Evolutionary conservation across 1,140 invertebrate genomes (phyloP).

Genomic region (Conus ventricosus): DNA sequence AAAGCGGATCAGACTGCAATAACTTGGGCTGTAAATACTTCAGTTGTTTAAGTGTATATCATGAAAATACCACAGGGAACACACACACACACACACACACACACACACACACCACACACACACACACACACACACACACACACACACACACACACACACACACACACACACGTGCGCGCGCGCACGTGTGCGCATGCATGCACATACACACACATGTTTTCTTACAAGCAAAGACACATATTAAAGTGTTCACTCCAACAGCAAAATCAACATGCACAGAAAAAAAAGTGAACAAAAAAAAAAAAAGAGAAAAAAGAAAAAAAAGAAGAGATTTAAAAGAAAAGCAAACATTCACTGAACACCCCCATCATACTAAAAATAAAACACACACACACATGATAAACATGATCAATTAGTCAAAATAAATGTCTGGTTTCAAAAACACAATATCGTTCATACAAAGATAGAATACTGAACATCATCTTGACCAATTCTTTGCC

Average conservation of each 20-base stretch:
- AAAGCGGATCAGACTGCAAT: too few species aligned
- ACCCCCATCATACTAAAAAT: too few species aligned
- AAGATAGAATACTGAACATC: too few species aligned
- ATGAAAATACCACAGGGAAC: not conserved
- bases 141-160: slow-evolving; percentile 3
- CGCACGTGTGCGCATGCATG: not conserved
- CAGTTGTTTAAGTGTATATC: too few species aligned
- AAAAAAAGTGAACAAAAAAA: not conserved
- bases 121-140: not conserved
- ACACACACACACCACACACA: slow-evolving; percentile 5
- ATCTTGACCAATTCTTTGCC: too few species aligned
- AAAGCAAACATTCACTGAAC: too few species aligned
- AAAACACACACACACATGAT: too few species aligned
- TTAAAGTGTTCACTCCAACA: not conserved
- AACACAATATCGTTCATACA: too few species aligned
- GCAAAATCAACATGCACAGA: not conserved
- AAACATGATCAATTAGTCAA: too few species aligned
- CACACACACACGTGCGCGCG: not conserved
- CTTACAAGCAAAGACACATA: not conserved
- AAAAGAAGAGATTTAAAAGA: too few species aligned
- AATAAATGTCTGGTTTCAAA: too few species aligned
- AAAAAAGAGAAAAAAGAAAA: not conserved
- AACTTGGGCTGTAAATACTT: too few species aligned
- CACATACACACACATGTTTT: not conserved
- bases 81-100: slow-evolving; percentile 3